A percentile compares a stretch with the other conserved stretches of the same genome.
These are phyloP conservation scores for Lottia scabra DNA, from an alignment of 2,888 invertebrate species.

Conservation along the genomic window DNA sequence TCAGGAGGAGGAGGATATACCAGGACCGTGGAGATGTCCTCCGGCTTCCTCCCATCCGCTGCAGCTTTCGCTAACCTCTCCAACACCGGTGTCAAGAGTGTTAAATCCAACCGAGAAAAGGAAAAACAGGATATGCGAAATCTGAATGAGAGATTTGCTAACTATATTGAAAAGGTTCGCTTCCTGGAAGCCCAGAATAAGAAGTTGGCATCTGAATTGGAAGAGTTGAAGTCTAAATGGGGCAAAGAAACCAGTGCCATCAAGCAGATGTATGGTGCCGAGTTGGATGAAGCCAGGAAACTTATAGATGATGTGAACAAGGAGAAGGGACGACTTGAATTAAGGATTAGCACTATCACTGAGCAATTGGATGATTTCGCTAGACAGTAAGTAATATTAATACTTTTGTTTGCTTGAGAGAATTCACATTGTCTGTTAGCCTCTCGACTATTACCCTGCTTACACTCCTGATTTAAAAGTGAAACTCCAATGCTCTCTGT, in stretches of 20 bases:
- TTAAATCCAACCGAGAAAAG: slow-evolving; percentile 69
- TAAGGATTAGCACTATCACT: slow-evolving; percentile 68
- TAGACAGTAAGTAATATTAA: slow-evolving; percentile 52
- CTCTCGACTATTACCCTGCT: no score
- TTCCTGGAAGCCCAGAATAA: slow-evolving; percentile 70
- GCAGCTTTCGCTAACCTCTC: slow-evolving; percentile 55
- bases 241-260: slow-evolving; percentile 65
- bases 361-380: slow-evolving; percentile 68
- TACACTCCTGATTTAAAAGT: no score
- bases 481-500: no score
- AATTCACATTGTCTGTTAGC: no score
- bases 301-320: slow-evolving; percentile 71
- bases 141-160: slow-evolving; percentile 72
- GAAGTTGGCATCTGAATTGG: slow-evolving; percentile 65
- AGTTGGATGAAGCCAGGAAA: slow-evolving; percentile 70
- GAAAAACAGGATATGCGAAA: slow-evolving; percentile 73
- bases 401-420: no score
- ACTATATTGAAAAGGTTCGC: slow-evolving; percentile 72
- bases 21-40: slow-evolving; percentile 44
- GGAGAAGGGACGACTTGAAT: slow-evolving; percentile 71
- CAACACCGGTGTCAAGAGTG: slow-evolving; percentile 64
- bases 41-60: slow-evolving; percentile 37
- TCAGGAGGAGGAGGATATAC: slow-evolving; percentile 36
- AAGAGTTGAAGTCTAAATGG: slow-evolving; percentile 64
- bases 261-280: slow-evolving; percentile 71